A percentile compares a stretch with the other conserved stretches of the same genome.
Evolutionary conservation across 2,888 invertebrate genomes (phyloP).

Genomic region (Temnothorax ravouxi): DNA sequence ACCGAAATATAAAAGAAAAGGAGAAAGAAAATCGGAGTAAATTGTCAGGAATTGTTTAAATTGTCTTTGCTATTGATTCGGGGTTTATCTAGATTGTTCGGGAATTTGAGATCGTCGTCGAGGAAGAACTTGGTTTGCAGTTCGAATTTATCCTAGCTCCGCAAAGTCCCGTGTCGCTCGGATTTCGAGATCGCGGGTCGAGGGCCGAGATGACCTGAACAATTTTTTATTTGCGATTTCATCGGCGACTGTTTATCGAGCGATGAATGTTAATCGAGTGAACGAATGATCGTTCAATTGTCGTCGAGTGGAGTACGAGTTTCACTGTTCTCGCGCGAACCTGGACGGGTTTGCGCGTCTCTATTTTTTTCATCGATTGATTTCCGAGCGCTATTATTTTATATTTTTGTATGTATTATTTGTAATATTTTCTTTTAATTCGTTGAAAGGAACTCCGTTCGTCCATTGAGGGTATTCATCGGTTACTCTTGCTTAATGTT

Average conservation of each 20-base stretch:
- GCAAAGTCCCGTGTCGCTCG: constrained; percentile 91
- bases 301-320: constrained; percentile 15
- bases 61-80: constrained; percentile 64
- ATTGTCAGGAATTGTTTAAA: not conserved
- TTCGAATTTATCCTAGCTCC: constrained; percentile 95
- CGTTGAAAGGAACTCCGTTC: constrained; percentile 73
- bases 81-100: constrained; percentile 88
- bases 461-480: constrained; percentile 75
- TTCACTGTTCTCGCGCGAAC: not conserved
- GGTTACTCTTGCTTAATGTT: constrained; percentile 67
- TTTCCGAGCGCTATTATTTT: constrained; percentile 55
- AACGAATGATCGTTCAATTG: constrained; percentile 28
- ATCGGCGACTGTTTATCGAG: constrained; percentile 4
- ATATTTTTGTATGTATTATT: constrained; percentile 58
- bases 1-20: not conserved
- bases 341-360: not conserved
- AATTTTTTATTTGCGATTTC: constrained; percentile 13
- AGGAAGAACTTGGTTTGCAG: constrained; percentile 91
- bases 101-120: constrained; percentile 91
- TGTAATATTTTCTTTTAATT: constrained; percentile 69
- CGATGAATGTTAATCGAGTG: constrained; percentile 23
- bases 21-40: not conserved
- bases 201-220: constrained; percentile 34
- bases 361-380: constrained; percentile 52
- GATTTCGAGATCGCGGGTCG: constrained; percentile 86